These are phyloP conservation scores for Isoperla grammatica DNA, from an alignment of 2,888 invertebrate genomes.

Conservation along the genomic window DNA sequence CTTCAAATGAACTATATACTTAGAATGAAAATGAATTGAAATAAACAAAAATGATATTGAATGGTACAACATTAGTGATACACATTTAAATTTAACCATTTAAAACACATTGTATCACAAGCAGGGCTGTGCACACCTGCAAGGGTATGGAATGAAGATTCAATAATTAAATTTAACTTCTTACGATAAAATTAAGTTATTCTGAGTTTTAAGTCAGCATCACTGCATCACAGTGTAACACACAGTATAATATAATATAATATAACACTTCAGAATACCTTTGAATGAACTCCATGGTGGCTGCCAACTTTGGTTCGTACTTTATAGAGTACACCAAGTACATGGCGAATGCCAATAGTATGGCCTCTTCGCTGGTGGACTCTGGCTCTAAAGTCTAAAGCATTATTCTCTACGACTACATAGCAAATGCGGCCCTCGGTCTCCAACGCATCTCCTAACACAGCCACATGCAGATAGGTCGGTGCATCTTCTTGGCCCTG, in stretches of 20 bases:
- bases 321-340: not conserved
- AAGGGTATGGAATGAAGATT: too few relatives aligned
- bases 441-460: not conserved
- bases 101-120: too few relatives aligned
- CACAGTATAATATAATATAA: too few relatives aligned
- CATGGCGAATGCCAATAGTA: not conserved
- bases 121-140: too few relatives aligned
- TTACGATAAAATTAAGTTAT: too few relatives aligned
- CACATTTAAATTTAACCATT: too few relatives aligned
- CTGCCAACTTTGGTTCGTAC: not conserved
- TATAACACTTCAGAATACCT: not conserved
- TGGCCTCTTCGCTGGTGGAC: not conserved
- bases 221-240: not conserved
- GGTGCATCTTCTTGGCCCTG: not conserved
- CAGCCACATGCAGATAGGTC: not conserved
- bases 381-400: not conserved
- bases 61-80: too few relatives aligned
- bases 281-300: slow-evolving; percentile 1
- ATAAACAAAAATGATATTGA: too few relatives aligned
- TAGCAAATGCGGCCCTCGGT: not conserved
- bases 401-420: not conserved
- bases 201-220: too few relatives aligned
- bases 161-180: too few relatives aligned
- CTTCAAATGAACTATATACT: too few relatives aligned
- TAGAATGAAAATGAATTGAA: too few relatives aligned